Conservation (phyloP, 2,888 invertebrate genomes). For the Chrysodeixis includens region DNA sequence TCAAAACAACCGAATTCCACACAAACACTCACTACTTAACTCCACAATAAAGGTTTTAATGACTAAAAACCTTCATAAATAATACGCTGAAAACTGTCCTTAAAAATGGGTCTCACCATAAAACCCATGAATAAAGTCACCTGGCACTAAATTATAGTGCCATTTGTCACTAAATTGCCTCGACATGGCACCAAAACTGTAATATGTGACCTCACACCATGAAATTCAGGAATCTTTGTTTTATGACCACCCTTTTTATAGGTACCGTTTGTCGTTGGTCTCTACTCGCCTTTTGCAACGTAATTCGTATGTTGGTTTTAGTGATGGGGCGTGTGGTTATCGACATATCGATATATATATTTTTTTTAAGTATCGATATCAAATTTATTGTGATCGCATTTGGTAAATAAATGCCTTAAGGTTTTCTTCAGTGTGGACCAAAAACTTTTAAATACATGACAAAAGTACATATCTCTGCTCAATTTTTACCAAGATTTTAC, state of each 20-base stretch:
- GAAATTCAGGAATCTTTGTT: slow-evolving; percentile 59
- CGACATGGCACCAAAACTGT: slow-evolving; percentile 30
- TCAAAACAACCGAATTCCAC: too few species aligned
- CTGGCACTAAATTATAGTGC: slow-evolving; percentile 33
- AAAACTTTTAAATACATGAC: too few species aligned
- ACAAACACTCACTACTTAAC: slow-evolving; percentile 10
- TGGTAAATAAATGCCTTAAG: too few species aligned
- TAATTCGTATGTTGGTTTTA: slow-evolving; percentile 57
- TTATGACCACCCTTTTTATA: slow-evolving; percentile 59
- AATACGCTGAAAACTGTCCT: slow-evolving; percentile 2
- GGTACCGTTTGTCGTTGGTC: slow-evolving; percentile 51
- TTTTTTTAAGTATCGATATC: background rate
- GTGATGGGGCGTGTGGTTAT: slow-evolving; percentile 41
- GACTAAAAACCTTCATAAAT: slow-evolving; percentile 5
- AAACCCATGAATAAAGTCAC: slow-evolving; percentile 34
- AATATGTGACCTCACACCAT: slow-evolving; percentile 44
- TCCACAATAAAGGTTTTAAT: slow-evolving; percentile 29
- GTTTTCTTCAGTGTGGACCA: too few species aligned
- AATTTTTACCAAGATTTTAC: background rate
- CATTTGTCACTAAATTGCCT: slow-evolving; percentile 35
- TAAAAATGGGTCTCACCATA: slow-evolving; percentile 7
- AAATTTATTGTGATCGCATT: too few species aligned
- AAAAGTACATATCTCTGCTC: too few species aligned
- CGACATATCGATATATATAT: slow-evolving; percentile 33
- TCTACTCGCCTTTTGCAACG: slow-evolving; percentile 50